Conservation (phyloP, 2,888 invertebrate species). For the Stenichneumon culpator region DNA sequence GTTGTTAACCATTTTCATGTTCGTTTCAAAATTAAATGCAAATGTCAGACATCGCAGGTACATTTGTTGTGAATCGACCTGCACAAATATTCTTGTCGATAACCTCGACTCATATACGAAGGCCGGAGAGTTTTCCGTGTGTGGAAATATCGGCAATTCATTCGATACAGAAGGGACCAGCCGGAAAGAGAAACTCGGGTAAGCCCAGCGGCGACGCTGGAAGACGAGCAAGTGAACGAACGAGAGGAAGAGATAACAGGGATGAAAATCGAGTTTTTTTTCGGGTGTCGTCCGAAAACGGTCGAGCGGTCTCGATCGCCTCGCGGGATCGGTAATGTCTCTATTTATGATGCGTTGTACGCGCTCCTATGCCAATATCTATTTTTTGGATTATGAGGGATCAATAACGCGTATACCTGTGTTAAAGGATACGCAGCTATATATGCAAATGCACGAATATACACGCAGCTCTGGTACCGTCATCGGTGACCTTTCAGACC, state of each 20-base stretch:
- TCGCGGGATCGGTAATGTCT: conserved; percentile 35
- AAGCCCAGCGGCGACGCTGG: conserved; percentile 8
- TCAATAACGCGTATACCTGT: not conserved
- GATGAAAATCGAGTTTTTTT: conserved; percentile 28
- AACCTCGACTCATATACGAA: not conserved
- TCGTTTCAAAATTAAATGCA: no score
- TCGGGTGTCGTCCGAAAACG: conserved; percentile 22
- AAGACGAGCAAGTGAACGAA: not conserved
- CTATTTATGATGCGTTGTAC: conserved; percentile 35
- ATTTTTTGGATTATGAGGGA: conserved; percentile 11
- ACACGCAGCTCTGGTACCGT: conserved; percentile 17
- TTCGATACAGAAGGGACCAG: conserved; percentile 46
- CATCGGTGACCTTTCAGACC: conserved; percentile 11
- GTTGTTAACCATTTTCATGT: no score
- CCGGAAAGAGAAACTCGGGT: not conserved
- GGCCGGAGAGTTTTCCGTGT: conserved; percentile 53
- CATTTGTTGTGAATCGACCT: not conserved
- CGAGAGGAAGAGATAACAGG: conserved; percentile 17
- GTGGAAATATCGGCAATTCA: conserved; percentile 74
- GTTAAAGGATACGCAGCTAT: conserved; percentile 1
- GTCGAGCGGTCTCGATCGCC: conserved; percentile 43
- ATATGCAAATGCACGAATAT: conserved; percentile 27
- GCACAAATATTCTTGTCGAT: not conserved
- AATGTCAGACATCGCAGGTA: not conserved
- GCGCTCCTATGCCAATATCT: conserved; percentile 16